Evolutionary conservation across 2,797 vertebrate genomes (phyloP), one percentile per base, ranked within the genome.

Genomic region (Nannoperca australis): DNA sequence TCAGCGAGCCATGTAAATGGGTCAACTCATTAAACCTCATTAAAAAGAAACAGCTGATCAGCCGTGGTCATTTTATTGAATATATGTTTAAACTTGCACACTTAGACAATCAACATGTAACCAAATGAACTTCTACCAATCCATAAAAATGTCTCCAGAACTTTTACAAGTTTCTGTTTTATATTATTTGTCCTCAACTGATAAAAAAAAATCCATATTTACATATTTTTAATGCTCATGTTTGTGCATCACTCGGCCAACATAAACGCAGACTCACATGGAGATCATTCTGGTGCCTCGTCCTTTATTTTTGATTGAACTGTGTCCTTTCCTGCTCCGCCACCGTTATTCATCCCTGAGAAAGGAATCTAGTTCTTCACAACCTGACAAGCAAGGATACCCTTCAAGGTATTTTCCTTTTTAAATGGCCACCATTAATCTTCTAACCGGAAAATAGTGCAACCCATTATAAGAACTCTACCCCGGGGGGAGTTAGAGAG

Each of bases 361-460:
- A 76, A 58, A 47, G 7, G 38, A 54, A 64, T 62, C 32, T 73
- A 74, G 36, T 20, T 77, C 55, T 24, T 83, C 47, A 66, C 24
- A 4, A 36, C 12, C n/a, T 50, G 73, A 80, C 71, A 79, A 62
- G 55, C 59, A 44, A 76, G 64, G 70, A 70, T 62, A 78, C 64
- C 74, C 70, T 64, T 77, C 55, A 47, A 74, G 59, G 63, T 40
- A 49, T 42, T 78, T 53, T 50, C 62, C 73, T 61, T 24, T 34
- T 27, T 60, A 64, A 83, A 81, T 68, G 72, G 55, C 70, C 53
- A 55, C 63, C 66, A 85, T 83, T 75, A 74, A 90, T 86, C 82
- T 87, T 85, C 53, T 30, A 63, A 81, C 58, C 49, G 70, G 73
- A 76, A 82, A 90, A 81, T 62, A 80, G 74, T 34, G 56, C 51